Percentiles rank a stretch among this genome's conserved stretches.
Conservation (phyloP, 2,113 vertebrate genomes). For the Thalassarche chlororhynchos region DNA sequence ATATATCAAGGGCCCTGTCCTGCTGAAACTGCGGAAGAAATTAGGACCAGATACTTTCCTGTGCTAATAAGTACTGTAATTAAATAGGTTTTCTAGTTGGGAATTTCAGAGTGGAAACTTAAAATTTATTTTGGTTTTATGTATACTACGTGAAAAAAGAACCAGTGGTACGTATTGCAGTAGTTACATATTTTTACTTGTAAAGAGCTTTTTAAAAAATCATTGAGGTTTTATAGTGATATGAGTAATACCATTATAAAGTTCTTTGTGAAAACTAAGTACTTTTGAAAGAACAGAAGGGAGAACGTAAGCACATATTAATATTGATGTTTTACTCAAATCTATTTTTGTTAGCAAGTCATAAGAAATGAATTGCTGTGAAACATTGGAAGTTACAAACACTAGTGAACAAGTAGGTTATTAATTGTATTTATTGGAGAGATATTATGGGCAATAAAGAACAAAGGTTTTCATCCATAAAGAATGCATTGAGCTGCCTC, state of each 20-base stretch:
- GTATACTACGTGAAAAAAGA: background rate
- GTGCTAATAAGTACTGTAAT: conserved; percentile 27
- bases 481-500: conserved; percentile 49
- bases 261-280: conserved; percentile 27
- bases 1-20: background rate
- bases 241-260: conserved; percentile 30
- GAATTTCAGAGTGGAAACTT: background rate
- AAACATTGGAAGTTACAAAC: conserved; percentile 42
- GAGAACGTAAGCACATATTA: conserved; percentile 32
- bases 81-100: background rate
- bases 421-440: conserved; percentile 65
- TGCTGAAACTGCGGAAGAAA: conserved; percentile 22
- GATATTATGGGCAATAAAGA: conserved; percentile 54
- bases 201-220: background rate
- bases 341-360: conserved; percentile 57
- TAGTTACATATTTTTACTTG: background rate
- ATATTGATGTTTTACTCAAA: conserved; percentile 52
- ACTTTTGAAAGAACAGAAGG: conserved; percentile 45
- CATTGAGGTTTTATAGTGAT: background rate
- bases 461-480: conserved; percentile 70
- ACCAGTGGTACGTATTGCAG: background rate
- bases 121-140: background rate
- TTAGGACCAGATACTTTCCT: background rate
- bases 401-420: conserved; percentile 31
- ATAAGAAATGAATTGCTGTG: conserved; percentile 45